These are phyloP conservation scores for Ciconia stormi DNA, from an alignment of 2,113 vertebrate species.

Conservation along the genomic window DNA sequence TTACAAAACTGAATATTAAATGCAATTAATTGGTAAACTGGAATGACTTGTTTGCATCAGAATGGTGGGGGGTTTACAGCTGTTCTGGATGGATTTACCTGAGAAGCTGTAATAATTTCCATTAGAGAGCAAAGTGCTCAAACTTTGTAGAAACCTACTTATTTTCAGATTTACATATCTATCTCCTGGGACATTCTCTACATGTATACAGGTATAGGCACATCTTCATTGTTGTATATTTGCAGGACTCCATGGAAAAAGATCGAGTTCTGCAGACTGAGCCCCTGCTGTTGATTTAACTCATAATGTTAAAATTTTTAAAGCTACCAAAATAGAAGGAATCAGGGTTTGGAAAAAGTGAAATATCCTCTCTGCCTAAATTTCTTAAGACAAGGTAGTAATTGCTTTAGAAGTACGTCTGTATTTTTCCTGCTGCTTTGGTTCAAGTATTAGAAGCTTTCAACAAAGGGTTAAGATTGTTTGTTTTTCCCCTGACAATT, in stretches of 20 bases:
- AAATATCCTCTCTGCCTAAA: background rate
- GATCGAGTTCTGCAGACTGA: background rate
- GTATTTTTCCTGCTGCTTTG: background rate
- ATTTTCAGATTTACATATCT: background rate
- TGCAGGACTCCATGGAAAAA: background rate
- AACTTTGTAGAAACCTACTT: background rate
- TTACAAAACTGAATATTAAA: slow-evolving; percentile 35
- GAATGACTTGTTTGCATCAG: background rate
- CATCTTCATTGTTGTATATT: background rate
- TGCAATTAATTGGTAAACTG: slow-evolving; percentile 13
- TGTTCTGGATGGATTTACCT: background rate
- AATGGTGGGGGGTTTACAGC: background rate
- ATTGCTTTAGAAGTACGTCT: background rate
- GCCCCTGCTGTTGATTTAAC: background rate
- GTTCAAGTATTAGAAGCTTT: background rate
- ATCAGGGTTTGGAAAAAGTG: background rate
- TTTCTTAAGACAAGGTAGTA: background rate
- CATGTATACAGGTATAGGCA: background rate
- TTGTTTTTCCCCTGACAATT: background rate
- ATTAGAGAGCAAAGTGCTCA: background rate
- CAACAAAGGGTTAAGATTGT: background rate
- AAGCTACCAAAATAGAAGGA: background rate
- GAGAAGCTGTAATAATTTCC: background rate
- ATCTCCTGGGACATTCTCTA: background rate
- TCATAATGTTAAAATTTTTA: background rate